Base-by-base conservation (phyloP, 2,113 vertebrate genomes). In the Callospermophilus lateralis region DNA sequence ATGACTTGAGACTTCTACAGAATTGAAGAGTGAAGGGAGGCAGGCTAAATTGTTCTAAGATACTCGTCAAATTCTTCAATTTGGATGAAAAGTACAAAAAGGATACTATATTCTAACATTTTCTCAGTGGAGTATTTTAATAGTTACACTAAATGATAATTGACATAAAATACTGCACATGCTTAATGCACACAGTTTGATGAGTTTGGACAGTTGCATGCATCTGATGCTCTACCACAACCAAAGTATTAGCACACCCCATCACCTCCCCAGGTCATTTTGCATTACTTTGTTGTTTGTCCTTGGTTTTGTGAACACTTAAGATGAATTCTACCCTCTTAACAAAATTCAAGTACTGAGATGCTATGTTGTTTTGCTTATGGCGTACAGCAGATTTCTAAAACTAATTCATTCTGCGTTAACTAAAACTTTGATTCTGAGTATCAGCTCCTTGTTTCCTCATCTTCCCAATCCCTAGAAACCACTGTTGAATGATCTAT, bases 41-140 rank as follows among this genome's bases (percentile, higher is more conserved):
- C n/a, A 90, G 39, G 9, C 34, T 74, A 88, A 51, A 28, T 17
- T 88, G n/a, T 30, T 87, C 5, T 63, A 39, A 72, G 76, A 78
- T 51, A 84, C 6, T 83, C 28, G n/a, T 32, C n/a, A 55, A 76
- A 32, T 63, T 84, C 34, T 78, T 20, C 13, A 88, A 39, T 48
- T 90, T 58, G 73, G 37, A 78, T 70, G 30, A 83, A 86, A 93
- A 67, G 93, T 39, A 78, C 10, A 22, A 37, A 26, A 79, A 93
- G 32, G 48, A 2, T 45, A 58, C 86, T 30, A 55, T 39, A 73
- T 26, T 78, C 26, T 79, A 74, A 74, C 67, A 72, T 73, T 48
- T 28, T 53, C n/a, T 78, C 24, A 61, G 34, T 4, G 34, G 17
- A 84, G 0, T 61, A 42, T 70, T 95, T 74, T 13, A 51, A 30